Percentiles rank a stretch among this genome's conserved stretches.
These are phyloP conservation scores for Chaetura pelagica DNA, from an alignment of 2,113 vertebrate species.

Conservation along the genomic window DNA sequence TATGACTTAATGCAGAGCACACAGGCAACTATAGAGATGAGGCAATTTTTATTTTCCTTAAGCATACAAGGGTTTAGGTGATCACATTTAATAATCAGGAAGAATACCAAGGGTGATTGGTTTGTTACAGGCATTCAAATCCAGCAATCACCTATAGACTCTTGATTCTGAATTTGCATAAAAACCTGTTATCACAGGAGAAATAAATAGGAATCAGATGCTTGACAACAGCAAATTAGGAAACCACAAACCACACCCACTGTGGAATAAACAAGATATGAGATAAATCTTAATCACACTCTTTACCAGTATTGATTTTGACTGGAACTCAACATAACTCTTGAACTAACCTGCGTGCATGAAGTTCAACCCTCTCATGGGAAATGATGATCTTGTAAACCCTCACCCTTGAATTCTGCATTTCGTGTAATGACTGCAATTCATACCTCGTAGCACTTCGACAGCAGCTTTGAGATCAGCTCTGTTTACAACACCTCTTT, in stretches of 20 bases:
- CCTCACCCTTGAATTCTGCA: background rate
- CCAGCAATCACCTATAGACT: background rate
- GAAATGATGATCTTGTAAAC: background rate
- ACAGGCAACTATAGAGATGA: background rate
- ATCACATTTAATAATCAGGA: slow-evolving; percentile 35
- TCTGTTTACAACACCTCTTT: background rate
- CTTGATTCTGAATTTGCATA: background rate
- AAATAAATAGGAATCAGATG: background rate
- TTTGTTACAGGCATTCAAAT: slow-evolving; percentile 24
- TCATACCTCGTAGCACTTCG: background rate
- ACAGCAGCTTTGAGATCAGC: background rate
- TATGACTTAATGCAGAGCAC: slow-evolving; percentile 27
- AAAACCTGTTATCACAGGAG: background rate
- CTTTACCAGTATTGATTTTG: background rate
- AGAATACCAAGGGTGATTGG: background rate
- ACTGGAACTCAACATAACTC: background rate
- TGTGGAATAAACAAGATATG: background rate
- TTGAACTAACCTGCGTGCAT: background rate
- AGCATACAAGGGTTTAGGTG: slow-evolving; percentile 2
- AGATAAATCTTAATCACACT: background rate
- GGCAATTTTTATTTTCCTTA: slow-evolving; percentile 34
- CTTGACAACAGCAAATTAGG: fast-evolving
- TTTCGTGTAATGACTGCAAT: background rate
- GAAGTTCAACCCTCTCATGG: background rate
- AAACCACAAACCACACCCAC: background rate